Base-by-base conservation (phyloP, 64 coral and sea anemone species). In the Anthopleura sola region DNA sequence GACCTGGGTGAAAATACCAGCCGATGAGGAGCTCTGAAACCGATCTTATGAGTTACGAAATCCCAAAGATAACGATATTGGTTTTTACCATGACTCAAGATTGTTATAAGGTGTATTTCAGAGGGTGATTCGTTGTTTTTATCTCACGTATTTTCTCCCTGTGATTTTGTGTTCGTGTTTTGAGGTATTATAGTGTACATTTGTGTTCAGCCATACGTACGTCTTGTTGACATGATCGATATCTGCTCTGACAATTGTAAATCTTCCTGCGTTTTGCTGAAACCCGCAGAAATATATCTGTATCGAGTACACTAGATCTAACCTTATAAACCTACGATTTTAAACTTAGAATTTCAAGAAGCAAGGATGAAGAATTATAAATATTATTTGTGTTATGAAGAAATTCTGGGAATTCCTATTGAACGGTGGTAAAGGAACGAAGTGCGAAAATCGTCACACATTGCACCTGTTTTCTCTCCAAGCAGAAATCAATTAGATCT, bases 401-500 rank as follows among this genome's bases (percentile, higher is more conserved):
- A 34, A 32, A 16, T 71, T 71, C 28, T 34, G n/a, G n/a, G n/a
- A n/a, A n/a, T 71, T 34, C 15, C 12, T 34, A 18, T 66, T n/a
- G 21, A n/a, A n/a, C 20, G 24, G 60, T 23, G 13, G 34, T 32
- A 13, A 15, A 15, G 34, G 66, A 71, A 71, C 24, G 66, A 71
- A 34, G 28, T 36, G 66, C n/a, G 28, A 71, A 0, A 15, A 32
- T 71, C n/a, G 66, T 71, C 66, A 34, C 66, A 5, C 14, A 16
- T 21, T 44, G 24, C 76, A 79, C 76, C 76, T 79, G 76, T 79
- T 47, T n/a, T 48, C 37, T 24, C 37, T 44, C 76, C 39, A 79
- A 79, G 76, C 36, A n/a, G 31, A 48, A 79, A 79, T 20, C 76
- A 79, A 79, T 79, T 79, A 79, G 23, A 48, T 48, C 76, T 23